These are phyloP conservation scores for Deilephila elpenor DNA, from an alignment of 2,888 invertebrate genomes.

Conservation along the genomic window DNA sequence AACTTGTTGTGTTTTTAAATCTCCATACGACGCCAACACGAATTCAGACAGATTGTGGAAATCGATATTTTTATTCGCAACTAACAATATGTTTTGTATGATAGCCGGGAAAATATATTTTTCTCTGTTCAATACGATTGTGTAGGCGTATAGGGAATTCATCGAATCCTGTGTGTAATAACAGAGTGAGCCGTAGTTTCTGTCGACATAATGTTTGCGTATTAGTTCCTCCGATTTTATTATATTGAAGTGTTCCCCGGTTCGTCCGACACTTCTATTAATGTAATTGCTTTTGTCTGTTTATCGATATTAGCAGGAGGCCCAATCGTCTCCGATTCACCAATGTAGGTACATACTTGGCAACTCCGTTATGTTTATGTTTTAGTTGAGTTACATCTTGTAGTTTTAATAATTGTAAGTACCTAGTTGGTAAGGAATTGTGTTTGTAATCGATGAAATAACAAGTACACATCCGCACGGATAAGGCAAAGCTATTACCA, in stretches of 20 bases:
- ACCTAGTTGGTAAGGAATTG: too few species aligned
- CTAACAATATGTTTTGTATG: neutral
- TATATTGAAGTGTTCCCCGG: neutral
- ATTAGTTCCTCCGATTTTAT: neutral
- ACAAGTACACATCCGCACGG: too few species aligned
- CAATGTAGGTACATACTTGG: too few species aligned
- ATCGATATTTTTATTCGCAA: neutral
- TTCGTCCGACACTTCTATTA: neutral
- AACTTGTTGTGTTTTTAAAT: slow-evolving; percentile 10
- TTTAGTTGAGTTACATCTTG: too few species aligned
- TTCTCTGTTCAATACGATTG: neutral
- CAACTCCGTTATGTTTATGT: too few species aligned
- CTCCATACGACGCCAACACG: neutral
- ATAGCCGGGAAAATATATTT: neutral
- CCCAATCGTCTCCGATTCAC: neutral
- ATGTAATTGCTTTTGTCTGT: neutral
- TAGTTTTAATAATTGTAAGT: too few species aligned
- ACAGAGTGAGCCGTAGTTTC: neutral
- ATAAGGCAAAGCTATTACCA: too few species aligned
- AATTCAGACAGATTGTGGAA: slow-evolving; percentile 1
- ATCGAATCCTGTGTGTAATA: neutral
- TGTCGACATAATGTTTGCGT: neutral
- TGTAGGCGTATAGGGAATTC: neutral
- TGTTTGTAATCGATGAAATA: too few species aligned
- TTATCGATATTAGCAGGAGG: neutral